Evolutionary conservation across 2,113 vertebrate genomes (phyloP).

Genomic region (Odocoileus hemionus): DNA sequence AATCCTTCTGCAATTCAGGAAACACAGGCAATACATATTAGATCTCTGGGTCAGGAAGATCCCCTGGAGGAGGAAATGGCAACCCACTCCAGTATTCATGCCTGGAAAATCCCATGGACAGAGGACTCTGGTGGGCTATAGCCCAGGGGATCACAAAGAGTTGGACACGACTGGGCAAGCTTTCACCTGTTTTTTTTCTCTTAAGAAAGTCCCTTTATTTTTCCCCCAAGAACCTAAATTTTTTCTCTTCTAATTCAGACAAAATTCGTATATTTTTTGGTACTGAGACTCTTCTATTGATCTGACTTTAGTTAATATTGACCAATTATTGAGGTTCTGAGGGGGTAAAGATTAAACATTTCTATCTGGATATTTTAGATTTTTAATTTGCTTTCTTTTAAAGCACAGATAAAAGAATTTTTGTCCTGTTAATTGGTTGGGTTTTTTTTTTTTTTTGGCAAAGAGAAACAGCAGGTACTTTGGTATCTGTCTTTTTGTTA

Average conservation of each 20-base stretch:
- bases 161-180: not conserved
- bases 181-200: not conserved
- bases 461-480: not conserved
- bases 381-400: not conserved
- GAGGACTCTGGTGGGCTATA: not conserved
- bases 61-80: not conserved
- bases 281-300: not conserved
- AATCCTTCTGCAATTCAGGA: not conserved
- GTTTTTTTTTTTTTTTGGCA: not conserved
- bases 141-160: not conserved
- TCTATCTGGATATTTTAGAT: not conserved
- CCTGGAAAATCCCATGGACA: not conserved
- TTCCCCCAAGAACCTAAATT: not conserved
- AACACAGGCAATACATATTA: not conserved
- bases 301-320: not conserved
- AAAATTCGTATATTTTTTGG: not conserved
- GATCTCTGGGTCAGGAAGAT: not conserved
- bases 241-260: not conserved
- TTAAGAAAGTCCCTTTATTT: not conserved
- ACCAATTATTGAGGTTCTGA: not conserved
- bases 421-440: not conserved
- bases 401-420: not conserved
- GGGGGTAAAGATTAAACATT: not conserved
- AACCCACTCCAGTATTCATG: not conserved
- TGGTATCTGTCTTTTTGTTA: not conserved